Base-by-base conservation (phyloP, 2,797 vertebrate species). In the Benthosema pterotum region DNA sequence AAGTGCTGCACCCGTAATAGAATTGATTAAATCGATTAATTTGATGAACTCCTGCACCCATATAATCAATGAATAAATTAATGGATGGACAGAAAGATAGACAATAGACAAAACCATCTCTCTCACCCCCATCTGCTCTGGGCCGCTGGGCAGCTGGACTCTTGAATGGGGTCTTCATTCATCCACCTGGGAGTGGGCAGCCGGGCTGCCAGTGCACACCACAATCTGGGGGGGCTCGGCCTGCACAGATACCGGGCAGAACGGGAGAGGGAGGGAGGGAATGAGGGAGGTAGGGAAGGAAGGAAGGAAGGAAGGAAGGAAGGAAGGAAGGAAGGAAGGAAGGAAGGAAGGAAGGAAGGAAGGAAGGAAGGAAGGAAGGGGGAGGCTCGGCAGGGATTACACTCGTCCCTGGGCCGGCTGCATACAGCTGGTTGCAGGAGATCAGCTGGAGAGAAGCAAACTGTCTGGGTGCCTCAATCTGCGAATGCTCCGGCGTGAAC, bases 131-230 rank as follows among this genome's bases (percentile, higher is more conserved):
- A 90, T 96, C 95, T 76, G 93, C 89, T 92, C 94, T 92, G 86
- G 95, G 92, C 76, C 94, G 91, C 63, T 95, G 94, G 88, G 93
- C 93, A 82, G 94, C 91, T 65, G 86, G 76, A 71, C 93, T 93
- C 92, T 96, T 97, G 89, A 96, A 97, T 85, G 95, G 95, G 89
- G 96, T 97, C 95, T 97, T 96, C 95, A 97, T 97, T 96, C 95
- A 95, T 95, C 92, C 94, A 95, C 91, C 91, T 94, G 89, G 90
- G 88, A 71, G 88, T 88, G 92, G 92, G 94, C 93, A 94, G 94
- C 93, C 88, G 80, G 89, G 92, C 93, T 90, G 93, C 93, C 80
- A 12, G 74, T 54, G 22, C 7, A 0, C 60, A 42, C 19, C 32
- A 42, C 57, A 89, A 79, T 12, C 92, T 92, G 91, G 91, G 90